A percentile compares a stretch with the other conserved stretches of the same genome.
Conservation (phyloP, 2,113 vertebrate species). For the Albula glossodonta region DNA sequence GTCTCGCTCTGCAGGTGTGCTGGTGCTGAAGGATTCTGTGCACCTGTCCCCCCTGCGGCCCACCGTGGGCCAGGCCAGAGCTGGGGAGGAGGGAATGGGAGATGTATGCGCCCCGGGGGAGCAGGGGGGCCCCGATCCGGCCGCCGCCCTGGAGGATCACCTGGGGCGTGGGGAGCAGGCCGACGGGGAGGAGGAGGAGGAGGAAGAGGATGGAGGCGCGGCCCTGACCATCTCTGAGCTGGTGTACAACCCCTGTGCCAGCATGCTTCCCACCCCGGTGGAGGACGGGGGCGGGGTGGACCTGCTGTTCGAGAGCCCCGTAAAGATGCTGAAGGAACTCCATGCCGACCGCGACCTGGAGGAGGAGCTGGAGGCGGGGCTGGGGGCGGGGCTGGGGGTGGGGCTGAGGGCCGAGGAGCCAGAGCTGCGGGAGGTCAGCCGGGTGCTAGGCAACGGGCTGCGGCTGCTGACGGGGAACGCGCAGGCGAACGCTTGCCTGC, state of each 20-base stretch:
- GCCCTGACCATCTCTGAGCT: conserved; percentile 90
- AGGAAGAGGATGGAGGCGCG: conserved; percentile 72
- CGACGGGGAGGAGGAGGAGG: conserved; percentile 61
- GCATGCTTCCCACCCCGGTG: conserved; percentile 88
- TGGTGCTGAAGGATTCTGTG: conserved; percentile 61
- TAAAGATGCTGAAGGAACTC: conserved; percentile 80
- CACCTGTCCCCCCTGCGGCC: conserved; percentile 64
- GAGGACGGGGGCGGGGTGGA: conserved; percentile 85
- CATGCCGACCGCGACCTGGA: conserved; percentile 86
- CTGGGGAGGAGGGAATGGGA: conserved; percentile 45
- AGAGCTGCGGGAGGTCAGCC: conserved; percentile 73
- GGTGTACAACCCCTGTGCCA: conserved; percentile 89
- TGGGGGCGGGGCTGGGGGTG: conserved; percentile 77
- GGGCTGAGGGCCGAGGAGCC: conserved; percentile 81
- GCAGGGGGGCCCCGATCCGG: conserved; percentile 30
- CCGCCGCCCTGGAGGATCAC: neutral
- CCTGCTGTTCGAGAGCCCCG: conserved; percentile 86
- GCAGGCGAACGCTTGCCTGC: conserved; percentile 82
- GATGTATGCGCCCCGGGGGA: neutral
- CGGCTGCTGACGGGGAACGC: conserved; percentile 80
- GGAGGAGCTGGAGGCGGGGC: conserved; percentile 83
- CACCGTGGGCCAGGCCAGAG: conserved; percentile 43
- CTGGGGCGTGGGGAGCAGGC: neutral
- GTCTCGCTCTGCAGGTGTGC: conserved; percentile 53
- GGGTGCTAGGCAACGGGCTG: conserved; percentile 75